Evolutionary conservation across 64 coral and sea anemone genomes (phyloP).

Genomic region (Dendronephthya gigantea): DNA sequence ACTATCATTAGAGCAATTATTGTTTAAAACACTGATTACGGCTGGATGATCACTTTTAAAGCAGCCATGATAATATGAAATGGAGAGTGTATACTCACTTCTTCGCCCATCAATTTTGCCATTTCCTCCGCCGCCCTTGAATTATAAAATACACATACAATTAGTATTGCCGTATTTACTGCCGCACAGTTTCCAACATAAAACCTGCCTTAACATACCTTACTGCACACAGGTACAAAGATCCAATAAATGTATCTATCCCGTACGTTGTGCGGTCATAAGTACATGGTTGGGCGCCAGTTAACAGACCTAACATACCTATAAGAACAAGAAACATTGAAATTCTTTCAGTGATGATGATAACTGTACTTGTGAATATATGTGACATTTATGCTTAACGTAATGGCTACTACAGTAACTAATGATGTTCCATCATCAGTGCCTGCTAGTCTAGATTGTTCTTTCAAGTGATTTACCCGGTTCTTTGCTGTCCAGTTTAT

Average conservation of each 20-base stretch:
- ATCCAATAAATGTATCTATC: constrained; percentile 52
- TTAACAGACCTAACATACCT: constrained; percentile 47
- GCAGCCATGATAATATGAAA: neutral
- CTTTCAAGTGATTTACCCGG: constrained; percentile 18
- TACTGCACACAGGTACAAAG: constrained; percentile 52
- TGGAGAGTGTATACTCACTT: constrained; percentile 15
- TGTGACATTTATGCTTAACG: too few species aligned
- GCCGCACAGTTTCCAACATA: neutral
- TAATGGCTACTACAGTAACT: too few species aligned
- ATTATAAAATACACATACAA: neutral
- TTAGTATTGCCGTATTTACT: neutral
- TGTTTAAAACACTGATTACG: too few species aligned
- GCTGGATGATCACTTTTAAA: too few species aligned
- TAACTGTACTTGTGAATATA: too few species aligned
- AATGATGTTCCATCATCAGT: too few species aligned
- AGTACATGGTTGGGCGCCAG: constrained; percentile 62
- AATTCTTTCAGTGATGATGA: too few species aligned
- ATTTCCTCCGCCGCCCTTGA: constrained; percentile 62
- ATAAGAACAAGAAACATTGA: too few species aligned
- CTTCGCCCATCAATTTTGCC: constrained; percentile 44
- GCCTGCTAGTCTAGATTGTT: neutral
- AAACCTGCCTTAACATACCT: constrained; percentile 19
- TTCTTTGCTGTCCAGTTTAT: constrained; percentile 27
- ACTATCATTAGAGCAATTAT: too few species aligned
- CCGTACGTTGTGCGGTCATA: constrained; percentile 69